Conservation (phyloP, 2,797 vertebrate genomes). For the Hypotaenidia okinawae region DNA sequence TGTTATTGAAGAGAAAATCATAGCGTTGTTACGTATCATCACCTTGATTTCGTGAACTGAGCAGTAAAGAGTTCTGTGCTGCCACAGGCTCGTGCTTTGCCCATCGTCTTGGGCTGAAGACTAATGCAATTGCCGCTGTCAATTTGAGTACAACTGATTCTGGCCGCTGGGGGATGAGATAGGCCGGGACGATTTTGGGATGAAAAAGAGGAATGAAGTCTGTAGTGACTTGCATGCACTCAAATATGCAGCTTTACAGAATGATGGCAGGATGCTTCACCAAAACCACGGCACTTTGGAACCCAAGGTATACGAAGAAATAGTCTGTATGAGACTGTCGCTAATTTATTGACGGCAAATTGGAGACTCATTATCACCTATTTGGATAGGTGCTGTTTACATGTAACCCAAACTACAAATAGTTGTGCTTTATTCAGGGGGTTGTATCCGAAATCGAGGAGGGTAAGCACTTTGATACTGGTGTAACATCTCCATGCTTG, state of each 20-base stretch:
- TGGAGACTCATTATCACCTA: background rate
- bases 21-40: background rate
- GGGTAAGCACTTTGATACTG: slow-evolving; percentile 14
- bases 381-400: slow-evolving; percentile 18
- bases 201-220: background rate
- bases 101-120: background rate
- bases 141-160: background rate
- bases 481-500: background rate
- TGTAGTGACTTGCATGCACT: background rate
- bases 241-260: background rate
- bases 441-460: background rate
- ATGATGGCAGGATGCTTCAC: background rate
- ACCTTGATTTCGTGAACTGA: background rate
- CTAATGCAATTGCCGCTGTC: background rate
- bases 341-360: background rate
- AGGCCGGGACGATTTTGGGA: background rate
- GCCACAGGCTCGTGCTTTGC: background rate
- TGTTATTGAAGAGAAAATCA: background rate
- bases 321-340: background rate
- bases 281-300: background rate
- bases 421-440: background rate
- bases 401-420: background rate
- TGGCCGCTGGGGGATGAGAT: background rate
- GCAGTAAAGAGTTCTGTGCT: background rate
- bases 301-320: background rate